A percentile compares a stretch with the other conserved stretches of the same genome.
These are phyloP conservation scores for Gymnoscopelus microlampas DNA, from an alignment of 2,797 vertebrate species.

Conservation along the genomic window DNA sequence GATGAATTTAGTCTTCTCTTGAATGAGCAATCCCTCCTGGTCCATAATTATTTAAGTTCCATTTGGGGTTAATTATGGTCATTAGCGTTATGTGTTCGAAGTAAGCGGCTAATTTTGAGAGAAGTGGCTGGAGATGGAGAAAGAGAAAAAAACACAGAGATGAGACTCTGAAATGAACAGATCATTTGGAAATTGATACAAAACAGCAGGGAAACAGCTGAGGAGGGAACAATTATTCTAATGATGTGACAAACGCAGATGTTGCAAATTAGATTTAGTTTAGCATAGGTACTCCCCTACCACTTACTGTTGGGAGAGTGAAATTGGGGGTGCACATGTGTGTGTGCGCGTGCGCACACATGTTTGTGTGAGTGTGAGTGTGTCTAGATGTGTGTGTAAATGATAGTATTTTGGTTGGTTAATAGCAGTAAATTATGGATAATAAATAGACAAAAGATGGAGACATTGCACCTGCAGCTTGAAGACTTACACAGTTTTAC, in stretches of 20 bases:
- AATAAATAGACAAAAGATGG: no score
- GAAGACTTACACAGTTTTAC: no score
- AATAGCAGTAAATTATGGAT: not conserved
- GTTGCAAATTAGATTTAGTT: constrained; percentile 93
- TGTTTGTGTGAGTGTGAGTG: not conserved
- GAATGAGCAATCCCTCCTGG: constrained; percentile 81
- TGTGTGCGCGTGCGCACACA: constrained; percentile 1
- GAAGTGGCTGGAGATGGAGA: constrained; percentile 63
- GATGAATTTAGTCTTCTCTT: constrained; percentile 74
- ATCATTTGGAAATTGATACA: constrained; percentile 95
- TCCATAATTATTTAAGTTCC: constrained; percentile 96
- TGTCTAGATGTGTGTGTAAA: not conserved
- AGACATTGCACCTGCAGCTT: no score
- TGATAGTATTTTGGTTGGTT: not conserved
- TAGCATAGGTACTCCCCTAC: constrained; percentile 85
- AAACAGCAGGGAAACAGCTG: constrained; percentile 96
- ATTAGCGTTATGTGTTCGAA: constrained; percentile 94
- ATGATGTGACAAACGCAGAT: constrained; percentile 96
- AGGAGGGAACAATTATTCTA: constrained; percentile 99
- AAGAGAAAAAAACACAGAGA: constrained; percentile 77
- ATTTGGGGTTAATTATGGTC: constrained; percentile 98
- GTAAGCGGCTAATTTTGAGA: constrained; percentile 91
- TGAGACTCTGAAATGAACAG: constrained; percentile 90
- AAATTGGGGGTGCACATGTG: constrained; percentile 5
- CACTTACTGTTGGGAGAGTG: constrained; percentile 81